Evolutionary conservation across 2,888 invertebrate species (phyloP), one percentile per base, ranked within the genome.

Genomic region (Belgica antarctica): DNA sequence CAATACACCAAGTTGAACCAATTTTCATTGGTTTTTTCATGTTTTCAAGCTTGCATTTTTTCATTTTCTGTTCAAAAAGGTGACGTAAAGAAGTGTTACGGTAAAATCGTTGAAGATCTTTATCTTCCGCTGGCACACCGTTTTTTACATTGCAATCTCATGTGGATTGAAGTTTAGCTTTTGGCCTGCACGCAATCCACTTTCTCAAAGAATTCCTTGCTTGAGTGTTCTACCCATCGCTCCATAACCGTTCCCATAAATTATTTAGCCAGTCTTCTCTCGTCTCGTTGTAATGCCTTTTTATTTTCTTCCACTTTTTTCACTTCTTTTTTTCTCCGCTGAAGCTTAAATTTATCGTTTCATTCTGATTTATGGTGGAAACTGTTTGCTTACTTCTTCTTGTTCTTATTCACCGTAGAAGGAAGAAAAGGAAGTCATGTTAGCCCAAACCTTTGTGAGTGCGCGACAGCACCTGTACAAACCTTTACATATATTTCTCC

Each of bases 331-430:
- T 15, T 46, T 46, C 46, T 46, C 12, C 17, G n/a, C 15, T 46
- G 12, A 31, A 31, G 34, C 34, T 31, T 62, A 31, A 62, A 62
- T 62, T 62, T 62, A 62, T 62, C 17, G 62, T 34, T 28, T 62
- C 62, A 17, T 17, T 62, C 62, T 62, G 62, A 62, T 62, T 62
- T 62, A 62, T 62, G 34, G 17, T 7, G 28, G 25, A 62, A 34
- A 34, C 62, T n/a, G n/a, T n/a, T n/a, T n/a, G n/a, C n/a, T n/a
- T n/a, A n/a, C n/a, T n/a, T n/a, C n/a, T 24, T 46, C 15, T 46
- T 46, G 17, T 46, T 46, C 17, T 7, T 46, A 46, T 46, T 46
- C 17, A n/a, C 12, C 57, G 17, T 10, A 19, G n/a, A 10, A 62
- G 15, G 10, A 34, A 31, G 34, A 17, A 28, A 62, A 17, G 28